Evolutionary conservation across 2,888 invertebrate genomes (phyloP).

Genomic region (Hypomecis punctinalis): DNA sequence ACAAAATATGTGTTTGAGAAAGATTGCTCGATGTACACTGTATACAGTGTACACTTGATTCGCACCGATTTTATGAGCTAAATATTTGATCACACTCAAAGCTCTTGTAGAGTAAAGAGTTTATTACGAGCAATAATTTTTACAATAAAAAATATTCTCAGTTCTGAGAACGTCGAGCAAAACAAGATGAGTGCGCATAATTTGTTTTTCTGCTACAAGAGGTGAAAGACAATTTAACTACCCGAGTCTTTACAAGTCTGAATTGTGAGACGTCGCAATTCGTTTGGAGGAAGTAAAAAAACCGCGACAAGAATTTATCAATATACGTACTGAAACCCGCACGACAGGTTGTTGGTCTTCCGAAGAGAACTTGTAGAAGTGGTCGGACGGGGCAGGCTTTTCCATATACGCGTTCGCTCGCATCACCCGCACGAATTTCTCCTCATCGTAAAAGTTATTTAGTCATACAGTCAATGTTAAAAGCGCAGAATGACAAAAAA

Average conservation of each 20-base stretch:
- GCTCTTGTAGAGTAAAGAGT: conserved; percentile 9
- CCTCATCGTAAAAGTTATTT: conserved; percentile 29
- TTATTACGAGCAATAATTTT: conserved; percentile 16
- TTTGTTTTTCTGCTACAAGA: conserved; percentile 11
- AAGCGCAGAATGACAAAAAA: no score
- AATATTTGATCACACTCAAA: conserved; percentile 11
- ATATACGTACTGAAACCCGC: conserved; percentile 45
- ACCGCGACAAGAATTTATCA: conserved; percentile 42
- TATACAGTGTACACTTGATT: conserved; percentile 15
- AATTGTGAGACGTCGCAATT: conserved; percentile 17
- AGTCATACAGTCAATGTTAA: no score
- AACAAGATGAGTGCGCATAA: conserved; percentile 25
- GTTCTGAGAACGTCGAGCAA: conserved; percentile 23
- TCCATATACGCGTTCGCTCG: conserved; percentile 41
- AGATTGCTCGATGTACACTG: conserved; percentile 6
- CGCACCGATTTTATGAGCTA: conserved; percentile 21
- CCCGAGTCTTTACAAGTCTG: conserved; percentile 8
- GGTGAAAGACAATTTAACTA: conserved; percentile 21
- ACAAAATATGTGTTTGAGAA: conserved; percentile 22
- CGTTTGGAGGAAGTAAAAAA: conserved; percentile 25
- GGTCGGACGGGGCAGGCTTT: conserved; percentile 47
- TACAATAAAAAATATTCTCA: not conserved
- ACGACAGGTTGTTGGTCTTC: conserved; percentile 55
- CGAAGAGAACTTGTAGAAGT: conserved; percentile 54
- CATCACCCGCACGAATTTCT: conserved; percentile 46